Base-by-base conservation (phyloP, 2,797 vertebrate genomes). In the Lepus oiostolus region DNA sequence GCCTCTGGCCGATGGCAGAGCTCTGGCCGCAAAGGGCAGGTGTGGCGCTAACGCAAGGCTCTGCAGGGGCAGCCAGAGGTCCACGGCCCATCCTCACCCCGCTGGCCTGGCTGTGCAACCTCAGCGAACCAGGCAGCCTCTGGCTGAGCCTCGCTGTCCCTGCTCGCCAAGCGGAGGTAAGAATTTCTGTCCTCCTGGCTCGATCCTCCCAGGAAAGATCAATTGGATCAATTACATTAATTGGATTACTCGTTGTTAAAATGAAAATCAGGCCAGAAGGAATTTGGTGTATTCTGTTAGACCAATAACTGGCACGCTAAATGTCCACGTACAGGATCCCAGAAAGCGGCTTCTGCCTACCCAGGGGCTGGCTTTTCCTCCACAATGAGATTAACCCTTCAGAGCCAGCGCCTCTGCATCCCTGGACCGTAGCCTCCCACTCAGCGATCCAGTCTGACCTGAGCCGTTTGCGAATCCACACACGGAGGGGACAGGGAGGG, bases 161-260 rank as follows among this genome's bases (percentile, higher is more conserved):
- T 62, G 50, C 58, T 79, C 47, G 60, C 60, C 92, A 88, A 74
- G 28, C 8, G n/a, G 47, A 81, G 75, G 63, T 32, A 85, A 95
- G 82, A 88, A 50, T 54, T 70, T 79, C 74, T 87, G 32, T 85
- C 71, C 72, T 88, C 58, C 47, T 52, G 52, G 35, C 60, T 71
- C 35, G 50, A 58, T 72, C 47, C 71, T 94, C 60, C 79, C 68
- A 38, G 7, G 42, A 65, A 92, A 88, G 74, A 86, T 38, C 76
- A 74, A 85, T 0, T 38, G 72, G 85, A 82, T 90, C 75, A 63
- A 52, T 32, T 75, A 88, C 60, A 88, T 67, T 92, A 77, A 70
- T 2, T 79, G 67, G 70, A 90, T 85, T 95, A 86, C 58, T 89
- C 77, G 82, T 74, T 77, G 38, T 47, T 70, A 88, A 86, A 94